Conservation (phyloP, 1,140 invertebrate species). For the Lepidotrigona ventralis region DNA sequence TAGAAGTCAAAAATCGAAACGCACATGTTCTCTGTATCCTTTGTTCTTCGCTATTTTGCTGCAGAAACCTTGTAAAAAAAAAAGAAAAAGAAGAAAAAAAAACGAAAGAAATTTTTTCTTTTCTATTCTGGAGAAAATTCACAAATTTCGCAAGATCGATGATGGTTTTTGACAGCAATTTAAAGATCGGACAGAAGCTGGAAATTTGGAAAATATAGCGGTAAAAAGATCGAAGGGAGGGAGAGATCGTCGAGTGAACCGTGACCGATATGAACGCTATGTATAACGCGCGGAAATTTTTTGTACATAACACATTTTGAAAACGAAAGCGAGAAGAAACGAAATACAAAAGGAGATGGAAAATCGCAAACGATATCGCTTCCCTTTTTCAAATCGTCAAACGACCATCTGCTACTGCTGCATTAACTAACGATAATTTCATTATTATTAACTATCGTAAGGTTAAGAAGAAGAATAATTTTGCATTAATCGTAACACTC, state of each 20-base stretch:
- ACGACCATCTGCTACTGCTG: conserved; percentile 54
- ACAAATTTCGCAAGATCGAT: background rate
- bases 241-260: conserved; percentile 22
- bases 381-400: conserved; percentile 50
- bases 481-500: conserved; percentile 59
- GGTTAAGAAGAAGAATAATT: conserved; percentile 60
- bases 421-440: conserved; percentile 58
- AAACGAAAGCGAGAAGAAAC: conserved; percentile 43
- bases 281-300: conserved; percentile 4
- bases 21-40: conserved; percentile 6
- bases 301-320: conserved; percentile 43
- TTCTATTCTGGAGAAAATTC: background rate
- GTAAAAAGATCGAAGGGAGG: conserved; percentile 36
- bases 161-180: background rate
- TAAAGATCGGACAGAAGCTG: background rate
- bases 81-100: background rate
- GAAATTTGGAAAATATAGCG: conserved; percentile 32
- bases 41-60: background rate
- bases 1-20: background rate
- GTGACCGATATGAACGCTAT: background rate
- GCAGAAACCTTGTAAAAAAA: background rate
- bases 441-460: conserved; percentile 62
- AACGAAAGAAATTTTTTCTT: background rate
- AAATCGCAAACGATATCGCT: conserved; percentile 49
- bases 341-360: conserved; percentile 6